Conservation (phyloP, 2,797 vertebrate genomes). For the Aulostomus chinensis region DNA sequence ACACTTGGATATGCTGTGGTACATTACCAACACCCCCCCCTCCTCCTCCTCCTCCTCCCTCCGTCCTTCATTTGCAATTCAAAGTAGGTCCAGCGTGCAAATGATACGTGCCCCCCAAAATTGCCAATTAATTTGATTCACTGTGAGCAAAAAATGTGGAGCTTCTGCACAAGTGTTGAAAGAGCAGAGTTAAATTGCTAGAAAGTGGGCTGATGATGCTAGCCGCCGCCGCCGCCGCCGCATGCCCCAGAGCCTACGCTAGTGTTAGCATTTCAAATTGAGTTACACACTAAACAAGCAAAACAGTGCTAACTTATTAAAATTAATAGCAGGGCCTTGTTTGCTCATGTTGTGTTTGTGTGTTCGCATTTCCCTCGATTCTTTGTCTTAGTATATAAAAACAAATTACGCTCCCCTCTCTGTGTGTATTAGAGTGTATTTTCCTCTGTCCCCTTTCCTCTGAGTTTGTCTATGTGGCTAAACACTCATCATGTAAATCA, state of each 20-base stretch:
- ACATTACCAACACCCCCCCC: no score
- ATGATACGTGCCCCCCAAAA: slow-evolving; percentile 64
- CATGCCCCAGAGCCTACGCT: slow-evolving; percentile 61
- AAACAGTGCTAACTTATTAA: slow-evolving; percentile 56
- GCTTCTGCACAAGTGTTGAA: slow-evolving; percentile 53
- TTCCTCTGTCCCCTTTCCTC: slow-evolving; percentile 18
- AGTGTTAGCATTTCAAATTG: slow-evolving; percentile 81
- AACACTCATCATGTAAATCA: slow-evolving; percentile 71
- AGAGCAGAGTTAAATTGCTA: slow-evolving; percentile 61
- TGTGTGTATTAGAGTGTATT: background rate
- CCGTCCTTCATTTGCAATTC: slow-evolving; percentile 72
- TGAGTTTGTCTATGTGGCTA: slow-evolving; percentile 49
- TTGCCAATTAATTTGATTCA: slow-evolving; percentile 75
- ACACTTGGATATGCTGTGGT: slow-evolving; percentile 24
- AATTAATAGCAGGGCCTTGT: slow-evolving; percentile 52
- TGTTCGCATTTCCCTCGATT: slow-evolving; percentile 20
- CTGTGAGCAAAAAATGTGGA: slow-evolving; percentile 65
- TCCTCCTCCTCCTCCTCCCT: background rate
- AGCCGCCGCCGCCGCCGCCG: slow-evolving; percentile 33
- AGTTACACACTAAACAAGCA: slow-evolving; percentile 79
- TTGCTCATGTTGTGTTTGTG: slow-evolving; percentile 35
- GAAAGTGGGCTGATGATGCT: slow-evolving; percentile 56
- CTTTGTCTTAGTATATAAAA: slow-evolving; percentile 42
- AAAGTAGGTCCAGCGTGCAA: slow-evolving; percentile 57
- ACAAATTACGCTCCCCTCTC: slow-evolving; percentile 29